phyloP scores from a whole-genome alignment of 2,888 invertebrate species.

The Dasypogon diadema region DNA sequence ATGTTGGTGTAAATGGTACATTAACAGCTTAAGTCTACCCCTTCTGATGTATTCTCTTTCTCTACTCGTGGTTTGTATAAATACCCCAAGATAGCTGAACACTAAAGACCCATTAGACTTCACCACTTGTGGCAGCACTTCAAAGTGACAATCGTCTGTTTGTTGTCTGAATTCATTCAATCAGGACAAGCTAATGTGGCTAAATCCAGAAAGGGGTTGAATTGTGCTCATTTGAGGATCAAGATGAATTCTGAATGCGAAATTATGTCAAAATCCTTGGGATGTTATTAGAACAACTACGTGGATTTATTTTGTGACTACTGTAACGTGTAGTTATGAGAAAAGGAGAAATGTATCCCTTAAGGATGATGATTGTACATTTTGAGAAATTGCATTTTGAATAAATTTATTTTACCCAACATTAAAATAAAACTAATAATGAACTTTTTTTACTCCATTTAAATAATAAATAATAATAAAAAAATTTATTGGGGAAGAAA shows the following conservation, averaged over 20 bases:
- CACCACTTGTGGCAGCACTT: constrained; percentile 56
- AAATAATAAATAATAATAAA: too few species aligned
- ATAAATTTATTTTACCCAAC: too few species aligned
- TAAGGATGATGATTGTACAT: too few species aligned
- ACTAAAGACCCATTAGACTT: constrained; percentile 60
- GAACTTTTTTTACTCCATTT: too few species aligned
- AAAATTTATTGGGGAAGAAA: too few species aligned
- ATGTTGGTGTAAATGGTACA: constrained; percentile 43
- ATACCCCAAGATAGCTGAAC: constrained; percentile 54
- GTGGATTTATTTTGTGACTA: too few species aligned
- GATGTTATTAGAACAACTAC: too few species aligned
- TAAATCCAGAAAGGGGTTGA: constrained; percentile 29
- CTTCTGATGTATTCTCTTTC: constrained; percentile 10
- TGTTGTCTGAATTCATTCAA: constrained; percentile 50
- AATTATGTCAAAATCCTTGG: too few species aligned
- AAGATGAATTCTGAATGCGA: neutral
- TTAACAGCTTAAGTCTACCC: constrained; percentile 8
- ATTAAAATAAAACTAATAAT: too few species aligned
- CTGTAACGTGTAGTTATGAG: too few species aligned
- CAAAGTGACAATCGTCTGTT: constrained; percentile 50
- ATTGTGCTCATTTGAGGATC: neutral
- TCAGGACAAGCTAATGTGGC: constrained; percentile 41
- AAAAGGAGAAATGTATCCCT: too few species aligned
- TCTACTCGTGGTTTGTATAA: constrained; percentile 34
- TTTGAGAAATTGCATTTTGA: too few species aligned